Evolutionary conservation across 2,113 vertebrate species (phyloP).

Genomic region (Dromiciops gliroides): DNA sequence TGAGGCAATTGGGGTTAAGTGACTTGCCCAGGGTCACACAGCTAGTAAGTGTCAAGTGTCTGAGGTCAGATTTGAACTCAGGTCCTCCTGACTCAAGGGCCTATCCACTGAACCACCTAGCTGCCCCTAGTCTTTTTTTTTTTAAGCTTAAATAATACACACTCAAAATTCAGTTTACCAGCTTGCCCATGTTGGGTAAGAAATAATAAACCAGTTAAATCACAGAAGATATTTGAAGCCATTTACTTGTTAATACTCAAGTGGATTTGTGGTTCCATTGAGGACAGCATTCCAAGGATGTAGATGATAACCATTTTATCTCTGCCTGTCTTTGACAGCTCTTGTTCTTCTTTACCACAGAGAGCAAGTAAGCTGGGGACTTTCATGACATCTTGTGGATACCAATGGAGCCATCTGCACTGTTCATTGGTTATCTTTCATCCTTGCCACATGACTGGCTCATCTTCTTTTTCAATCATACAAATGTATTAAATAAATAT

Average conservation of each 20-base stretch:
- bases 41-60: no score
- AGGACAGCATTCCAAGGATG: neutral
- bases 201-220: neutral
- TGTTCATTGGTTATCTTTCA: neutral
- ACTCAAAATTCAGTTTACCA: neutral
- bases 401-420: neutral
- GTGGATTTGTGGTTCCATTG: neutral
- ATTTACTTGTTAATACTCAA: neutral
- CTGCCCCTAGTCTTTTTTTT: no score
- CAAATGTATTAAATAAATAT: no score
- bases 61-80: no score
- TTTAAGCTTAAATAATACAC: neutral
- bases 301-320: neutral
- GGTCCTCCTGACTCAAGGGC: no score
- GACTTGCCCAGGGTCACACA: no score
- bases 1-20: no score
- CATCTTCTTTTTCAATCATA: neutral
- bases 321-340: neutral
- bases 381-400: neutral
- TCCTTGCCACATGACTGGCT: neutral
- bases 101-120: no score
- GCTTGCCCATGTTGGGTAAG: neutral
- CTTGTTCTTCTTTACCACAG: neutral
- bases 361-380: neutral
- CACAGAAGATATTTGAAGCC: neutral